Conservation (phyloP, 30 jellyfish, hydroid and myxozoan species). For the Pseudorhiza aurosa region DNA sequence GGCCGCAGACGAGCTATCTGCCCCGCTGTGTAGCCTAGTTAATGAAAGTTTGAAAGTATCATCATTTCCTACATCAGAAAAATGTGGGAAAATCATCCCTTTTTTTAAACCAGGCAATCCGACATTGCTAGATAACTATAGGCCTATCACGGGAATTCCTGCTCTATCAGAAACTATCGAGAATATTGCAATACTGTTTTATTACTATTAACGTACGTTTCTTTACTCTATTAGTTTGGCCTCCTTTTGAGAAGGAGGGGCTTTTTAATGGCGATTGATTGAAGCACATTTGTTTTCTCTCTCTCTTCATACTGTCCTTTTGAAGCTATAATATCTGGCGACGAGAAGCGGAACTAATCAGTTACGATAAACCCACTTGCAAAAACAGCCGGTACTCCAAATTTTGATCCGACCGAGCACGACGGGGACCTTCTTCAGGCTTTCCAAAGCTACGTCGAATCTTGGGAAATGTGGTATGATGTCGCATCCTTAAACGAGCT, state of each 20-base stretch:
- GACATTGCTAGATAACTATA: background rate
- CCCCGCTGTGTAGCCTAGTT: conserved; percentile 30
- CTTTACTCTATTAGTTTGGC: no score
- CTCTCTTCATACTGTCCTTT: no score
- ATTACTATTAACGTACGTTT: no score
- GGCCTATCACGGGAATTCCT: conserved; percentile 10
- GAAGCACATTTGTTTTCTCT: no score
- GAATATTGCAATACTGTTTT: no score
- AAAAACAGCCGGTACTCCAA: conserved; percentile 9
- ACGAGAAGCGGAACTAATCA: conserved; percentile 1
- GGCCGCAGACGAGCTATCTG: conserved; percentile 48
- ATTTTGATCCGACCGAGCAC: conserved; percentile 33
- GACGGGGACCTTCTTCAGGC: conserved; percentile 16
- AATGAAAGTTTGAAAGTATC: conserved; percentile 18
- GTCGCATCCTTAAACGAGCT: conserved; percentile 21
- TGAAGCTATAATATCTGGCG: conserved; percentile 6
- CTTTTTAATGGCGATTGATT: no score
- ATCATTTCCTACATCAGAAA: conserved; percentile 44
- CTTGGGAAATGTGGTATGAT: conserved; percentile 56
- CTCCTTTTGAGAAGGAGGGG: no score
- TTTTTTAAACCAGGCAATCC: conserved; percentile 25
- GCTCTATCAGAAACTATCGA: background rate
- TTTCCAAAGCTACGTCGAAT: background rate
- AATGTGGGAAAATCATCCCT: conserved; percentile 54
- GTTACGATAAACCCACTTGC: conserved; percentile 13